Conservation (phyloP, 2,113 vertebrate genomes). For the Amphiprion ocellaris region DNA sequence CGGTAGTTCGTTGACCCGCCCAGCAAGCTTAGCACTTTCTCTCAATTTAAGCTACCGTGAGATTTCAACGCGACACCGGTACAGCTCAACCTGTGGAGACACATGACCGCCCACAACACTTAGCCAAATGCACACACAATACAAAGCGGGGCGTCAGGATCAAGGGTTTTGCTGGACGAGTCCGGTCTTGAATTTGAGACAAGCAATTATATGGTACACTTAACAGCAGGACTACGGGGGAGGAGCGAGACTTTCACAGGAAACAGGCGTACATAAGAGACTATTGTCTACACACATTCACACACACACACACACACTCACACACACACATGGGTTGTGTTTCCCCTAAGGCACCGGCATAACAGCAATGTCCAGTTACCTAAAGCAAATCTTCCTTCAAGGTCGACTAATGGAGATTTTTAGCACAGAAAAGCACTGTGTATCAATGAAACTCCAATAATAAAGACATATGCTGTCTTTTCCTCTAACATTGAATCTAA, state of each 20-base stretch:
- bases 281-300: background rate
- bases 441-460: too few species aligned
- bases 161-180: constrained; percentile 30
- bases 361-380: background rate
- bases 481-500: too few species aligned
- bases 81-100: background rate
- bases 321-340: background rate
- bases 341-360: background rate
- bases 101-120: background rate
- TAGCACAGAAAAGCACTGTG: background rate
- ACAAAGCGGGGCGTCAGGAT: constrained; percentile 8
- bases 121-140: constrained; percentile 10
- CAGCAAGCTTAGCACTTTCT: background rate
- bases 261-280: background rate
- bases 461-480: too few species aligned
- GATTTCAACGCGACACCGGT: constrained; percentile 1
- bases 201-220: constrained; percentile 42
- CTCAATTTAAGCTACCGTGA: background rate
- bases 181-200: constrained; percentile 42
- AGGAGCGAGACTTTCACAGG: constrained; percentile 19
- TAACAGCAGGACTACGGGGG: constrained; percentile 35
- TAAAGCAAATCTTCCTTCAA: background rate
- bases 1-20: background rate
- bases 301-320: background rate
- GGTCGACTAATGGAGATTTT: background rate